Evolutionary conservation across 2,113 vertebrate species (phyloP).

Genomic region (Serilophus lunatus): DNA sequence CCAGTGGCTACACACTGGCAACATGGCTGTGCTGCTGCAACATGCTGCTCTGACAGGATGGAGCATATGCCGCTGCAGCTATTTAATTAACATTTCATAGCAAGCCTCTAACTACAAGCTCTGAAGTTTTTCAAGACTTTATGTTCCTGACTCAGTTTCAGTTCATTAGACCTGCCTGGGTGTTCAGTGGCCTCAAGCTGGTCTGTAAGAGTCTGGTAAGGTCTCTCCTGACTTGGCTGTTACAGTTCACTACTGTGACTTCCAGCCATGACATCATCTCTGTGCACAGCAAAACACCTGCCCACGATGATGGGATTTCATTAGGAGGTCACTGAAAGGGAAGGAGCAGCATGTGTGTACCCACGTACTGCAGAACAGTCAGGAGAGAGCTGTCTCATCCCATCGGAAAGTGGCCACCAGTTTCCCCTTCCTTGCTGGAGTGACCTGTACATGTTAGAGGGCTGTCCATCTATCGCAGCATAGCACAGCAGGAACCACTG

Average conservation of each 20-base stretch:
- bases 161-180: constrained; percentile 24
- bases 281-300: background rate
- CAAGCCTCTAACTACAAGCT: background rate
- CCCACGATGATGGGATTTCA: background rate
- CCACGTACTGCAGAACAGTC: rapidly evolving
- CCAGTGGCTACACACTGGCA: background rate
- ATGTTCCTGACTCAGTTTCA: background rate
- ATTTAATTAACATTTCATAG: constrained; percentile 40
- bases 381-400: background rate
- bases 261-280: constrained; percentile 3
- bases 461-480: background rate
- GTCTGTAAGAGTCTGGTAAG: constrained; percentile 16
- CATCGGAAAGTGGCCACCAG: background rate
- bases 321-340: background rate
- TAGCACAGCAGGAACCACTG: background rate
- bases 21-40: background rate
- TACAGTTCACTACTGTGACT: background rate
- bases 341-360: background rate
- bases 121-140: background rate
- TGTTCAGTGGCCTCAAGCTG: background rate
- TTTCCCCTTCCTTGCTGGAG: background rate
- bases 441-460: background rate
- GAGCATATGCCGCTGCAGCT: background rate
- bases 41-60: background rate
- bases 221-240: background rate